Percentiles rank a stretch among this genome's conserved stretches.
phyloP scores from a whole-genome alignment of 2,888 invertebrate species.

The Muschampia plurimacula region DNA sequence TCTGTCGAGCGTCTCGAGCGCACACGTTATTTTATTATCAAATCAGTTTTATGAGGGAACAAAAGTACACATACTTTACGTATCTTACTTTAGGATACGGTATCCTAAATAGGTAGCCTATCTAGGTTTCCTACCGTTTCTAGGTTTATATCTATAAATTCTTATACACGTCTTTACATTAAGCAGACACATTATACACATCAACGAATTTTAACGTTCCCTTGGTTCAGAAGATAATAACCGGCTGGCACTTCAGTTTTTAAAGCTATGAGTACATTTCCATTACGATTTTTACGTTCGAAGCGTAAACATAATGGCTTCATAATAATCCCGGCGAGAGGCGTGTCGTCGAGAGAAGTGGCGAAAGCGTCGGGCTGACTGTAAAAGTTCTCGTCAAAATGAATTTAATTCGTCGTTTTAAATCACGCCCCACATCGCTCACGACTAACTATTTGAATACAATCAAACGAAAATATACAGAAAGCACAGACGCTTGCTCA shows the following conservation, averaged over 20 bases:
- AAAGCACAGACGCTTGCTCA: background rate
- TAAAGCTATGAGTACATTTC: conserved; percentile 30
- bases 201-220: background rate
- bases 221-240: conserved; percentile 15
- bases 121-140: no score
- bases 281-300: conserved; percentile 46
- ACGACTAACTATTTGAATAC: conserved; percentile 6
- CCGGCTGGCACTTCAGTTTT: conserved; percentile 26
- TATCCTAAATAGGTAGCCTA: no score
- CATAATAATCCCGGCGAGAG: conserved; percentile 51
- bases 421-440: background rate
- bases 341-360: conserved; percentile 37
- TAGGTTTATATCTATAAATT: background rate
- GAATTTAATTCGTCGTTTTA: conserved; percentile 38
- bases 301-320: conserved; percentile 57
- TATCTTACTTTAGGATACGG: no score
- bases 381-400: conserved; percentile 37
- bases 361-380: conserved; percentile 21
- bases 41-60: no score
- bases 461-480: background rate
- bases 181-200: background rate
- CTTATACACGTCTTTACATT: background rate
- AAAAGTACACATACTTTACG: no score
- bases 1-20: no score
- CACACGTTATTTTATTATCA: no score